These are phyloP conservation scores for Xylota segnis DNA, from an alignment of 2,888 invertebrate genomes.

Conservation along the genomic window DNA sequence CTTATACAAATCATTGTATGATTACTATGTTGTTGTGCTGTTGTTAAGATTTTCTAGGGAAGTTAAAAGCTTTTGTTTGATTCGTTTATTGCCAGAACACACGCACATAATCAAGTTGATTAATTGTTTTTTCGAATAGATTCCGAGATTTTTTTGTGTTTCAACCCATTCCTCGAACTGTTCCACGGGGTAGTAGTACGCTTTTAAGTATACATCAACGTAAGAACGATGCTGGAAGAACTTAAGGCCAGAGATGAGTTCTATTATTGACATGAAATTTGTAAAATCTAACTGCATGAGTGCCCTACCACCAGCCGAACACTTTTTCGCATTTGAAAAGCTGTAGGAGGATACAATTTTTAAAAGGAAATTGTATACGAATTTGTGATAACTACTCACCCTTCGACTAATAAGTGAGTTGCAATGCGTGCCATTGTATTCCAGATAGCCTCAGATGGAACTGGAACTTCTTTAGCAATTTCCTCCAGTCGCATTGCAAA, in stretches of 20 bases:
- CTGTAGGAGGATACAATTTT: constrained; percentile 51
- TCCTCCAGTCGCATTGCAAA: constrained; percentile 92
- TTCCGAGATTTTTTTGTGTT: constrained; percentile 92
- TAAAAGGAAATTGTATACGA: not conserved
- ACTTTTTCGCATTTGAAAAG: constrained; percentile 95
- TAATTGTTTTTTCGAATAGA: constrained; percentile 95
- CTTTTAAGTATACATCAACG: constrained; percentile 98
- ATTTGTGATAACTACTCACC: constrained; percentile 84
- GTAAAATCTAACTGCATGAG: constrained; percentile 99
- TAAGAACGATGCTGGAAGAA: constrained; percentile 95
- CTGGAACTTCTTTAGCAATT: constrained; percentile 88
- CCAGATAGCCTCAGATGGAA: constrained; percentile 92
- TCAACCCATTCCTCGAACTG: constrained; percentile 95
- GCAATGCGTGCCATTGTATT: constrained; percentile 93
- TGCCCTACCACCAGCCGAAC: constrained; percentile 97
- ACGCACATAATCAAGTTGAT: constrained; percentile 93
- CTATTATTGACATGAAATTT: constrained; percentile 95
- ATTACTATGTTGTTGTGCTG: constrained; percentile 78
- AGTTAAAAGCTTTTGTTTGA: constrained; percentile 90
- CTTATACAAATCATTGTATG: constrained; percentile 32
- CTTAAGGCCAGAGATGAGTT: constrained; percentile 92
- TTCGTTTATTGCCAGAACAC: constrained; percentile 94
- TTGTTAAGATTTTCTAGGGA: constrained; percentile 87
- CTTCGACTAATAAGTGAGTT: constrained; percentile 96
- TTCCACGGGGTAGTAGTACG: constrained; percentile 96